Evolutionary conservation across 2,797 vertebrate species (phyloP).

Genomic region (Mormyrus hasselquistii): DNA sequence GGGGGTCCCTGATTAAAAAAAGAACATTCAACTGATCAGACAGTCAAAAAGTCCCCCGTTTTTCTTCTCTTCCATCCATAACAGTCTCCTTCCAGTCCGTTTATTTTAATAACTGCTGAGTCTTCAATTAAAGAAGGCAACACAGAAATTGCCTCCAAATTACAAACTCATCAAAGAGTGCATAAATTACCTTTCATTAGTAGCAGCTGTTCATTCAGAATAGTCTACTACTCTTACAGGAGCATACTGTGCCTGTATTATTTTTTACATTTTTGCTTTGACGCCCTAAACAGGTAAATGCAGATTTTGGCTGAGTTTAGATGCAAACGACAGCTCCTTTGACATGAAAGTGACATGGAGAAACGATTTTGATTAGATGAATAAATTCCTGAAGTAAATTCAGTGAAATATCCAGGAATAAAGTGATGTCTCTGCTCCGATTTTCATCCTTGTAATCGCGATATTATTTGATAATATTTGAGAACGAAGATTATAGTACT

Average conservation of each 20-base stretch:
- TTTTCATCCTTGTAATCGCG: not conserved
- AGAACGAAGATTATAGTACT: not conserved
- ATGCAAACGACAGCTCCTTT: constrained; percentile 1
- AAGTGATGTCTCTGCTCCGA: not conserved
- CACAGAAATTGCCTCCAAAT: constrained; percentile 37
- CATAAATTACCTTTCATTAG: constrained; percentile 26
- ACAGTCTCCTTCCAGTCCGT: constrained; percentile 25
- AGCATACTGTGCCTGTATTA: not conserved
- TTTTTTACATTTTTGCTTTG: not conserved
- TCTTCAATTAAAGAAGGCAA: constrained; percentile 23
- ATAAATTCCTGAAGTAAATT: not conserved
- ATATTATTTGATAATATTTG: not conserved
- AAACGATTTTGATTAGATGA: not conserved
- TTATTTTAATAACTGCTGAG: constrained; percentile 27
- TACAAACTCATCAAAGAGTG: constrained; percentile 29
- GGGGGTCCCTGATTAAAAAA: constrained; percentile 52
- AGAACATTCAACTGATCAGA: constrained; percentile 55
- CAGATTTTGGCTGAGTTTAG: constrained; percentile 14
- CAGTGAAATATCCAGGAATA: not conserved
- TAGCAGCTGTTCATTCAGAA: constrained; percentile 34
- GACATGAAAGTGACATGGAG: not conserved
- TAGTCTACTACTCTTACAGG: constrained; percentile 24
- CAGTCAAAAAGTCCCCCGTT: constrained; percentile 28
- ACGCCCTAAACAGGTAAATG: constrained; percentile 2
- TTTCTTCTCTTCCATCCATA: constrained; percentile 38